Percentiles rank a stretch among this genome's conserved stretches.
phyloP scores from a whole-genome alignment of 2,113 vertebrate species.

The Pteruthius melanotis region DNA sequence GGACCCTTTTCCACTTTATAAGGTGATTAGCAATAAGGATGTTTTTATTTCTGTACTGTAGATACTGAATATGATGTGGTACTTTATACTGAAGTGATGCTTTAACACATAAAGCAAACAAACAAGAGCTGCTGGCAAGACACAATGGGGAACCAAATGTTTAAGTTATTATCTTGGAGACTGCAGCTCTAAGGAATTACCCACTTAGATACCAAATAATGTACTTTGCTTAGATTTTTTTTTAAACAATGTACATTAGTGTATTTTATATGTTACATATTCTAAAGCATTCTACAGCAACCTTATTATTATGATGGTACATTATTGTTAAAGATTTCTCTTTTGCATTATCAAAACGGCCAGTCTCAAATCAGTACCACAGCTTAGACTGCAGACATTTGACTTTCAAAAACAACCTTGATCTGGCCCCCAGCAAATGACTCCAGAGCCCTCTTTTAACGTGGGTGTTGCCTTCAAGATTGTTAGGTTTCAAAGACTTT shows the following conservation, averaged over 20 bases:
- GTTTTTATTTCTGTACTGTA: neutral
- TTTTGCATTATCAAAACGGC: neutral
- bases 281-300: neutral
- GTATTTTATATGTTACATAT: neutral
- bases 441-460: neutral
- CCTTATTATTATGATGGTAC: neutral
- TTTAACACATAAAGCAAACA: neutral
- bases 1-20: neutral
- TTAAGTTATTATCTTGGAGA: neutral
- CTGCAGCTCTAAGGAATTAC: neutral
- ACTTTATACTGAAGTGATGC: neutral
- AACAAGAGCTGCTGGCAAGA: neutral
- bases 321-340: neutral
- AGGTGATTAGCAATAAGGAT: neutral
- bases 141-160: neutral
- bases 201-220: neutral
- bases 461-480: neutral
- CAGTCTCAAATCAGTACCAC: neutral
- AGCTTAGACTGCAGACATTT: neutral
- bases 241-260: neutral
- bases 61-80: neutral
- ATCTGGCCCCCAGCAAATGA: neutral
- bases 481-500: neutral
- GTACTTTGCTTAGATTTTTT: neutral
- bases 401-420: neutral